Base-by-base conservation (phyloP, 2,797 vertebrate species). In the Notoglanidium macrostoma region DNA sequence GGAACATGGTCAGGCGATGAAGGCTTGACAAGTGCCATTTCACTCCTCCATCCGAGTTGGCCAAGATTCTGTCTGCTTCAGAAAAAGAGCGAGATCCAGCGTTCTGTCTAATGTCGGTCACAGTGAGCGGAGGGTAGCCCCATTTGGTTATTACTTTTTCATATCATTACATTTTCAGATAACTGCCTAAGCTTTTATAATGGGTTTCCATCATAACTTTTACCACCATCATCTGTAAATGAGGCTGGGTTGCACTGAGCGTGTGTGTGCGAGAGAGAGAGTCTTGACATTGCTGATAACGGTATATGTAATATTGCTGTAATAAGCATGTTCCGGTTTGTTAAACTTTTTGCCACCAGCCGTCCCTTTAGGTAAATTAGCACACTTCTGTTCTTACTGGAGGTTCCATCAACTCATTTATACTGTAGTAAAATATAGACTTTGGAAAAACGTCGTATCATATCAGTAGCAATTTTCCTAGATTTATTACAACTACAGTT, bases 1-100 rank as follows among this genome's bases (percentile, higher is more conserved):
- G 91, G 87, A 91, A 89, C 90, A 68, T 84, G 74, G 63, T 93
- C 90, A 89, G 89, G 88, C 85, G 90, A 93, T 91, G 92, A 94
- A 90, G 88, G 89, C 85, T 94, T 92, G 92, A 95, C 88, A 89
- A 92, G 90, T 83, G 55, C 88, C 92, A 92, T 93, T 92, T 90
- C 86, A 90, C 92, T 89, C 87, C 79, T 81, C 85, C 35, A 86
- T 81, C 80, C 73, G 35, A 67, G 63, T 68, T 57, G 84, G 88
- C 89, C 76, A 89, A 87, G 67, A 79, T 90, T 87, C 81, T 70
- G 76, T 77, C 46, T 15, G 55, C 55, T 88, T 49, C 40, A 85
- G 68, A 86, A 55, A 76, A 44, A 88, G 35, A 32, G 59, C 26
- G 26, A 84, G 80, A 35, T 23, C 49, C 40, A 2, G 46, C 8